phyloP scores from a whole-genome alignment of 53 echinoderm and acorn worm species.

The Zoroaster sp. region DNA sequence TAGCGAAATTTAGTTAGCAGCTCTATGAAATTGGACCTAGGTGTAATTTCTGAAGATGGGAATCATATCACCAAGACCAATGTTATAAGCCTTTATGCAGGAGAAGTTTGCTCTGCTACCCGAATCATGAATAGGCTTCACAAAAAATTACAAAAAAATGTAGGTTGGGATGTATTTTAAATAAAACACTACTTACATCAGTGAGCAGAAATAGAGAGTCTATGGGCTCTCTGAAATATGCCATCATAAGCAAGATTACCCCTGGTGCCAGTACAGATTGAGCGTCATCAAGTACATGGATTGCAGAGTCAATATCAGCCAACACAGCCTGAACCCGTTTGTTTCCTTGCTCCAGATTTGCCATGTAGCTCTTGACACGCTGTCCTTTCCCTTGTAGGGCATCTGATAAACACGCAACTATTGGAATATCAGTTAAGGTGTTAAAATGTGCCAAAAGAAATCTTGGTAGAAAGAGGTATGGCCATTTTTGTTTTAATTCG shows the following conservation, averaged over 20 bases:
- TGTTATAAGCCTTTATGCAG: too few species aligned
- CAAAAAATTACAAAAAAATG: too few species aligned
- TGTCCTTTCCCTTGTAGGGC: background rate
- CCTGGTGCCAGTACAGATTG: background rate
- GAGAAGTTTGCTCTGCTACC: too few species aligned
- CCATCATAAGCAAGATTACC: slow-evolving; percentile 21
- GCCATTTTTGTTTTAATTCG: background rate
- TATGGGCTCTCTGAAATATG: background rate
- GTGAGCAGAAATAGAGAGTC: background rate
- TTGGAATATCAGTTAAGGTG: background rate
- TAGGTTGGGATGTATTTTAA: too few species aligned
- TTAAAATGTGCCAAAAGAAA: background rate
- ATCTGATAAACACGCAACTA: background rate
- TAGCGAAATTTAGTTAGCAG: too few species aligned
- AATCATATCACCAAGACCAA: too few species aligned
- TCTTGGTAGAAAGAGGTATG: too few species aligned
- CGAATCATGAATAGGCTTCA: too few species aligned
- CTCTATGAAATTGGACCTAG: too few species aligned
- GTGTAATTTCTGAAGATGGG: too few species aligned
- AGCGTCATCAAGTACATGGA: background rate
- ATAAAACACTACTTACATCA: background rate
- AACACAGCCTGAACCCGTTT: background rate
- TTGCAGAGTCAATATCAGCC: background rate
- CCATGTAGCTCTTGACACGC: background rate
- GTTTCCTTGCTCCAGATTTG: background rate